Base-by-base conservation (phyloP, 2,113 vertebrate species). In the Istiophorus platypterus region DNA sequence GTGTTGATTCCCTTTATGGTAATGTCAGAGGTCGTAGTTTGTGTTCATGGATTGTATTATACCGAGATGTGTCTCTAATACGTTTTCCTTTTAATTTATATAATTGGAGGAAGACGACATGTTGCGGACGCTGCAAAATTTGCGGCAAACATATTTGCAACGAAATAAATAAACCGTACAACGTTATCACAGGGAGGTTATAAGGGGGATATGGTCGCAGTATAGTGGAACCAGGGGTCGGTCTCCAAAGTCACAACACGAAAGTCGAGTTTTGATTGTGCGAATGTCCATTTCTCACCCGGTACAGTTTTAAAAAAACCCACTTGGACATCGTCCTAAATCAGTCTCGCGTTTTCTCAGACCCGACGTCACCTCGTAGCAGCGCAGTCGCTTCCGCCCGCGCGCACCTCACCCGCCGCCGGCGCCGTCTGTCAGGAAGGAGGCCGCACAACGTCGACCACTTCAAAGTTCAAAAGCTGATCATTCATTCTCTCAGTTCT, bases 391-490 rank as follows among this genome's bases (percentile, higher is more conserved):
- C 49, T 31, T 77, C 59, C 68, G 62, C 76, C 74, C 77, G 66
- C 70, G 59, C 13, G 22, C 68, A 68, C n/a, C n/a, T n/a, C n/a
- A n/a, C n/a, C n/a, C n/a, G n/a, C n/a, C n/a, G n/a, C n/a, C n/a
- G n/a, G n/a, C n/a, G n/a, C n/a, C n/a, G n/a, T 81, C 61, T 42
- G 45, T 78, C 10, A 22, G 20, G 64, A 14, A 51, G 56, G 66
- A 65, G n/a, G n/a, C n/a, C n/a, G n/a, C n/a, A n/a, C n/a, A n/a
- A 78, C 72, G 52, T 74, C 80, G 56, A 47, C 49, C 63, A 42
- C 74, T 66, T 59, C 24, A 65, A 84, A 41, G 37, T 26, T 5
- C 22, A 26, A 72, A 45, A 29, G 54, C 22, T 8, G 2, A 34
- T 58, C 3, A 54, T 34, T 52, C 56, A 11, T 26, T 20, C 39